Evolutionary conservation across 2,113 vertebrate genomes (phyloP), one percentile per base, ranked within the genome.

Genomic region (Enhydra lutris): DNA sequence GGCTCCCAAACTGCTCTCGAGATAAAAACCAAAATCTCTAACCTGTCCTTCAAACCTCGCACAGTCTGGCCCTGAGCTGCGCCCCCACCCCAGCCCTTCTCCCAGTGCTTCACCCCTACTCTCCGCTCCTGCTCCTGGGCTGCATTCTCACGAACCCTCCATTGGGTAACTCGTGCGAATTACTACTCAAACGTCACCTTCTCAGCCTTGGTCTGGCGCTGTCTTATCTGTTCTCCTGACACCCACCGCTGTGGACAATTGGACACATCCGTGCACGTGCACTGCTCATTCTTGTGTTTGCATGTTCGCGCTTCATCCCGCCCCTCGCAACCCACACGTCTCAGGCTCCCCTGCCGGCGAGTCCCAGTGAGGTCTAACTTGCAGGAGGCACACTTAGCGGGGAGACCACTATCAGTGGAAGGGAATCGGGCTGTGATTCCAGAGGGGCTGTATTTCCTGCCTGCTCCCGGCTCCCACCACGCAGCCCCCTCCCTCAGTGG

Each of bases 301-400:
- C n/a, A 6, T 2, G 7, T 29, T 81, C 69, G 21, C 2, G 3
- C 23, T 57, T 36, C 15, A 13, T 42, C 45, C 45, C 6, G 59
- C 34, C 34, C 61, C 47, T 52, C 36, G 76, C 20, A 63, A 86
- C 9, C 14, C 6, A 26, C 31, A 18, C 15, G 47, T 94, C 36
- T 88, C 67, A 67, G 71, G 24, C 26, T 74, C 50, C 67, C 39
- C 31, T 21, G 45, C 11, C 55, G 13, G 63, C 18, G 39, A 9
- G 42, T 61, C 55, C 74, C 55, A 11, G 11, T 1, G 10, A 76
- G 31, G 20, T 21, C 29, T 92, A 50, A 65, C 10, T 7, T 11
- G 21, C 7, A 13, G 73, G 29, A 79, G 24, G 39, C 23, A 1
- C 0, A 0, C 36, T 21, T 17, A 36, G 52, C 23, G 4, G 36